Percentiles rank a stretch among this genome's conserved stretches.
Conservation (phyloP, 2,113 vertebrate genomes). For the Pelecanus crispus region DNA sequence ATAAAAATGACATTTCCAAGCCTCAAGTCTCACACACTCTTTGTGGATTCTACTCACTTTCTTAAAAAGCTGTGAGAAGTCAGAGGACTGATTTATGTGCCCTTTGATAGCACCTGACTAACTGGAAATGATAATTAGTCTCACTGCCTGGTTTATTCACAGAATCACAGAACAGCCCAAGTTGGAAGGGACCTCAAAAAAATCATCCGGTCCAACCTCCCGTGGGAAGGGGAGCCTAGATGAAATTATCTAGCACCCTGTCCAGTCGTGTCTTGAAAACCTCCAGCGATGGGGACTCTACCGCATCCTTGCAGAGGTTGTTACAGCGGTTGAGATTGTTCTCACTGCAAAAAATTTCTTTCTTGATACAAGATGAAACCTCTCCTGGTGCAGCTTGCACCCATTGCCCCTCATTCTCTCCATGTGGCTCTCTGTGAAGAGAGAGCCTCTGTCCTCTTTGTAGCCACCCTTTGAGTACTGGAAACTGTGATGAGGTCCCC, state of each 20-base stretch:
- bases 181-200: neutral
- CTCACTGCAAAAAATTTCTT: neutral
- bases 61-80: neutral
- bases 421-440: neutral
- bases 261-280: neutral
- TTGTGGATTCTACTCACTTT: neutral
- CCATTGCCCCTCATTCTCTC: neutral
- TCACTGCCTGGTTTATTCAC: neutral
- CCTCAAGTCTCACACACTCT: neutral
- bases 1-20: neutral
- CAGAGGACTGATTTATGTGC: neutral
- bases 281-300: neutral
- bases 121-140: neutral
- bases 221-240: neutral
- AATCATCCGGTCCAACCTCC: neutral
- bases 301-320: neutral
- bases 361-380: neutral
- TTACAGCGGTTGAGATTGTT: neutral
- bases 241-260: neutral
- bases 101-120: neutral
- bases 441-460: neutral
- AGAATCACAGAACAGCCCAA: neutral
- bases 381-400: neutral
- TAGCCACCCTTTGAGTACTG: neutral
- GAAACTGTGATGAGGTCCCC: no score